A percentile compares a stretch with the other conserved stretches of the same genome.
These are phyloP conservation scores for Pentalonia nigronervosa DNA, from an alignment of 1,140 invertebrate species.

Conservation along the genomic window DNA sequence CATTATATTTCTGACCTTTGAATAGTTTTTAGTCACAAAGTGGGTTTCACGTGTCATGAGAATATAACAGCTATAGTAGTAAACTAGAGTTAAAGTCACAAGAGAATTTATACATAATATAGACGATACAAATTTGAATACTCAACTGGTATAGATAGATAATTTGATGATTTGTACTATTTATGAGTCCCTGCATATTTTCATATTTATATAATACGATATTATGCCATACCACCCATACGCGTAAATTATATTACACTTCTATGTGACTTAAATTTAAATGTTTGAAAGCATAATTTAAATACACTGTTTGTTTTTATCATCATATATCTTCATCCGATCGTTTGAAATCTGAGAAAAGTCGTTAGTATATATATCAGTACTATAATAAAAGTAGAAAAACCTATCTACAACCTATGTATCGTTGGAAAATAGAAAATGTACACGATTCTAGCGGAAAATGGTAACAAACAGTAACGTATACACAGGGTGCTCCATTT, in stretches of 20 bases:
- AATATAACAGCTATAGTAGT: neutral
- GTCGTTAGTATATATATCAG: too few species aligned
- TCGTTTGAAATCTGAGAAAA: too few species aligned
- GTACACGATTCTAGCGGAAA: neutral
- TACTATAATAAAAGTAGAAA: too few species aligned
- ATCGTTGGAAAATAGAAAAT: neutral
- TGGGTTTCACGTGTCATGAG: neutral
- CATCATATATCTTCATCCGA: too few species aligned
- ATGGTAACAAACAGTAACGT: neutral
- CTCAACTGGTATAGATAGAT: neutral
- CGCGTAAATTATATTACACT: neutral
- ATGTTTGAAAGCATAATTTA: neutral
- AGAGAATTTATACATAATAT: neutral
- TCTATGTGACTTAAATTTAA: neutral
- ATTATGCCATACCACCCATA: neutral
- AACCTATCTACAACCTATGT: too few species aligned
- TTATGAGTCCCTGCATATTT: neutral
- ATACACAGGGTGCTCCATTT: neutral
- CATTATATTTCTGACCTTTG: too few species aligned
- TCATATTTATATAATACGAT: neutral
- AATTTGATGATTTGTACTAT: neutral
- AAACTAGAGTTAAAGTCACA: neutral
- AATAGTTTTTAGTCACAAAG: neutral
- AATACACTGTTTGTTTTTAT: too few species aligned
- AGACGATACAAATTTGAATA: neutral